phyloP scores from a whole-genome alignment of 2,797 vertebrate genomes.

The Ambastaia sidthimunki region DNA sequence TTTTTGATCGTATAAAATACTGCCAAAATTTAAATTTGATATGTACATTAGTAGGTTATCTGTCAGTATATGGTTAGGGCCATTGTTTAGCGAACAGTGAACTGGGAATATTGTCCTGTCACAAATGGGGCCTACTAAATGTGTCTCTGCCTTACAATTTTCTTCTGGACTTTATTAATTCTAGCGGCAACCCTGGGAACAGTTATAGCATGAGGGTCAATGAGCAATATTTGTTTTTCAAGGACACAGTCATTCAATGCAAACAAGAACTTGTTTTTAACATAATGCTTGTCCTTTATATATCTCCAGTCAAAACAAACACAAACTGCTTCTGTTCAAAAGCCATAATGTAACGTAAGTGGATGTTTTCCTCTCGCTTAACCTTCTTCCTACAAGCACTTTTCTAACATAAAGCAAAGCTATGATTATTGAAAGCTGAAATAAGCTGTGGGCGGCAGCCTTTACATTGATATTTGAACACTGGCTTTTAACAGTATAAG shows the following conservation, averaged over 20 bases:
- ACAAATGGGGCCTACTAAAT: too few relatives aligned
- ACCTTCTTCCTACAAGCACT: constrained; percentile 29
- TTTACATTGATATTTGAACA: constrained; percentile 49
- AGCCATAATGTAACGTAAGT: constrained; percentile 22
- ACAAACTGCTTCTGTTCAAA: constrained; percentile 16
- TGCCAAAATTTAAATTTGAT: too few relatives aligned
- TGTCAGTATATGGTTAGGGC: too few relatives aligned
- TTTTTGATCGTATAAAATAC: too few relatives aligned
- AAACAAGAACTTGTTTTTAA: constrained; percentile 1
- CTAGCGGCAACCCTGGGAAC: background rate
- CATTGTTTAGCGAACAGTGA: too few relatives aligned
- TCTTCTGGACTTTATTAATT: too few relatives aligned
- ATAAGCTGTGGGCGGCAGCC: constrained; percentile 14
- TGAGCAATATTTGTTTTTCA: background rate
- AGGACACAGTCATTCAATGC: background rate
- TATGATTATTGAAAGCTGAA: constrained; percentile 37
- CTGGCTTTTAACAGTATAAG: constrained; percentile 35
- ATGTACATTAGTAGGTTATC: too few relatives aligned
- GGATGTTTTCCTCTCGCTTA: constrained; percentile 40
- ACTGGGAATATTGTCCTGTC: too few relatives aligned
- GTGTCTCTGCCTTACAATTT: too few relatives aligned
- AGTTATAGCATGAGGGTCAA: background rate
- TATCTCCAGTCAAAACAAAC: constrained; percentile 44
- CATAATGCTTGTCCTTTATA: constrained; percentile 5
- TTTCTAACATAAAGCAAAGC: constrained; percentile 20